Conservation (phyloP, 2,113 vertebrate species). For the Triplophysa siluroides region DNA sequence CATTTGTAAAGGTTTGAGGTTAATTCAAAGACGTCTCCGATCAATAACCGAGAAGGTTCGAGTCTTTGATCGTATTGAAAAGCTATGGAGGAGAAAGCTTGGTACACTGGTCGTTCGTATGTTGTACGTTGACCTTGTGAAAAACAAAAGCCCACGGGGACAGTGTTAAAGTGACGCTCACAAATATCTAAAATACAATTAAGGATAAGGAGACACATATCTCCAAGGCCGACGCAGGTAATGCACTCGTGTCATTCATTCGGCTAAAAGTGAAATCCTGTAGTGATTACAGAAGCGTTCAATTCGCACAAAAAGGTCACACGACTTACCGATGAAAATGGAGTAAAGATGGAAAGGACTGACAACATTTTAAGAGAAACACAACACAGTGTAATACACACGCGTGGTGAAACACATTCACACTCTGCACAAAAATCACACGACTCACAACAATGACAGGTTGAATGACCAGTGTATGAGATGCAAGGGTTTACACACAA, state of each 20-base stretch:
- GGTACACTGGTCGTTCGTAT: neutral
- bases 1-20: neutral
- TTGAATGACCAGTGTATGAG: constrained; percentile 45
- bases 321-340: constrained; percentile 26
- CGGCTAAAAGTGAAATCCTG: constrained; percentile 65
- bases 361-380: constrained; percentile 3
- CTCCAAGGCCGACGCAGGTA: constrained; percentile 58
- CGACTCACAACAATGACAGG: constrained; percentile 48
- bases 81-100: neutral
- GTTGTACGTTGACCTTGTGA: constrained; percentile 2
- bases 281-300: constrained; percentile 60
- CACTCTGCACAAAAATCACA: constrained; percentile 55
- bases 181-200: neutral
- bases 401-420: constrained; percentile 54
- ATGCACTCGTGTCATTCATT: constrained; percentile 66
- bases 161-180: neutral
- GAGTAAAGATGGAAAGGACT: neutral
- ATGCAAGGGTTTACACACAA: constrained; percentile 36
- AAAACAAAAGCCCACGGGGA: neutral
- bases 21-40: neutral
- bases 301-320: constrained; percentile 52
- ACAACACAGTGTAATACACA: constrained; percentile 47
- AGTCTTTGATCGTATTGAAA: neutral
- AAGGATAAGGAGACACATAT: constrained; percentile 40
- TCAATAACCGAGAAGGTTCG: neutral